Evolutionary conservation across 2,888 invertebrate species (phyloP), one percentile per base, ranked within the genome.

Genomic region (Crematogaster levior): DNA sequence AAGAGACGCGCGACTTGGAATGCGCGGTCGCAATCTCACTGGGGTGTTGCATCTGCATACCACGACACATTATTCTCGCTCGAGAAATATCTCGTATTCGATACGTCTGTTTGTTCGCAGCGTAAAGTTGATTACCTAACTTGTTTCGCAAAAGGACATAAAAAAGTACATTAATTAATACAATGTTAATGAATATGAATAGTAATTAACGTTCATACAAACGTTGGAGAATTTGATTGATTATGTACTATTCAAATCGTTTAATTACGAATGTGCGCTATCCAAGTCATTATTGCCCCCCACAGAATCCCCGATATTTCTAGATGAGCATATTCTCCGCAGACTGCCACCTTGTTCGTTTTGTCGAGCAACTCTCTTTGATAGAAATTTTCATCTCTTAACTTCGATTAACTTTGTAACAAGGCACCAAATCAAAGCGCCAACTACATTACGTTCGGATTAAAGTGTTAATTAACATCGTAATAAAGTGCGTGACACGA

Each of bases 401-500:
- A 70, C 30, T 72, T n/a, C 43, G 53, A 43, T 56, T 61, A 79
- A 70, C 30, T 72, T 70, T 56, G 34, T 43, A 74, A 61, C 56
- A 30, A 53, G 70, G 21, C 40, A 51, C n/a, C 53, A 68, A 77
- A 77, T 70, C 30, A 70, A 79, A 79, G 43, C 40, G 40, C 12
- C 40, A 68, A 30, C 21, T 53, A 12, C 6, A 21, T 43, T 56
- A 56, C 24, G 30, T 43, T 12, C 30, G 21, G 56, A 70, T 79
- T 79, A 56, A 72, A 65, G 43, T 37, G 53, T 79, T 79, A 79
- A 43, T 79, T 72, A 34, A 58, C 43, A 24, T 56, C 66, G 27
- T 66, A 79, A 79, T 70, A 79, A 79, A 56, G 56, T 56, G 43
- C 56, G 56, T 70, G 75, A 77, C 21, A 24, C 21, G 53, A 68